These are phyloP conservation scores for Ophraella communa DNA, from an alignment of 2,888 invertebrate genomes.

Conservation along the genomic window DNA sequence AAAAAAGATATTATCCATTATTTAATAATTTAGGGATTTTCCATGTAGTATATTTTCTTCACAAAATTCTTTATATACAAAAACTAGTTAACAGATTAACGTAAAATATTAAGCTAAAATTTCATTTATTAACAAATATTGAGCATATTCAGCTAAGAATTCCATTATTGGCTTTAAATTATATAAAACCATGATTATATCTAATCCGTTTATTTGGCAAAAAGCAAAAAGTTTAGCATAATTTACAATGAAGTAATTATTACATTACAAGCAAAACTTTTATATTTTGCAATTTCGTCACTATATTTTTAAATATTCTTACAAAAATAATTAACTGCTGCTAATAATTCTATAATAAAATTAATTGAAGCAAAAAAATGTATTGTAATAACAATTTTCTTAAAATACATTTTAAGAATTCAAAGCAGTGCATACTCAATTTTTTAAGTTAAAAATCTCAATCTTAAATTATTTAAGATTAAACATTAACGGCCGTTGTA, in stretches of 20 bases:
- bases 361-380: neutral
- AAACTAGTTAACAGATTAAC: constrained; percentile 12
- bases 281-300: too few relatives aligned
- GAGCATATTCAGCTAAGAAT: constrained; percentile 7
- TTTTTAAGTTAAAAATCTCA: constrained; percentile 19
- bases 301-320: too few relatives aligned
- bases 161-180: neutral
- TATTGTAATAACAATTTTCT: neutral
- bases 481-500: constrained; percentile 14
- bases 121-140: neutral
- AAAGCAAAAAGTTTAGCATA: too few relatives aligned
- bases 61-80: constrained; percentile 13
- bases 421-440: constrained; percentile 4
- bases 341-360: neutral
- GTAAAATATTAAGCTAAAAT: constrained; percentile 5
- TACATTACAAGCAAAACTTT: neutral
- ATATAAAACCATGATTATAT: neutral
- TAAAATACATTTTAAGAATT: neutral
- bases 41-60: neutral
- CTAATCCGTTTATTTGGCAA: too few relatives aligned
- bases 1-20: neutral
- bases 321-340: neutral
- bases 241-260: neutral
- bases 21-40: neutral
- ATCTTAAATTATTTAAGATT: constrained; percentile 22